A percentile compares a stretch with the other conserved stretches of the same genome.
Evolutionary conservation across 2,113 vertebrate genomes (phyloP).

Genomic region (Pristiophorus japonicus): DNA sequence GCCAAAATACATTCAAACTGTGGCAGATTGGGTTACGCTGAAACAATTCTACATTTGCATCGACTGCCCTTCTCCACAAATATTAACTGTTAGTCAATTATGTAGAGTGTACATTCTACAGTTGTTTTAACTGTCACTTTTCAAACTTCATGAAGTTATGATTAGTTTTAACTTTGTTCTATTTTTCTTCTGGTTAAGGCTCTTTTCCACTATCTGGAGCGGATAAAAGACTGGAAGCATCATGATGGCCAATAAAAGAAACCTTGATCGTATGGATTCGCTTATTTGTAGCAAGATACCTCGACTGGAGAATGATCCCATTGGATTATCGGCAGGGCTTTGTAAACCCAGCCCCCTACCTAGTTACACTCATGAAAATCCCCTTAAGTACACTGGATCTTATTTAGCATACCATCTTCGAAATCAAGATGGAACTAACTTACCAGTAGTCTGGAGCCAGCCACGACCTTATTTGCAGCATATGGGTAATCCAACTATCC

Average conservation of each 20-base stretch:
- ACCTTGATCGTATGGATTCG: slow-evolving; percentile 50
- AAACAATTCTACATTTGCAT: neutral
- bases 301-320: slow-evolving; percentile 50
- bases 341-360: slow-evolving; percentile 50
- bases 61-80: neutral
- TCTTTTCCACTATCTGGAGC: slow-evolving; percentile 38
- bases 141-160: neutral
- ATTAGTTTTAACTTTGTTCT: neutral
- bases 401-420: slow-evolving; percentile 65
- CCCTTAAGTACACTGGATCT: slow-evolving; percentile 60
- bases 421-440: slow-evolving; percentile 50
- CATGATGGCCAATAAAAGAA: slow-evolving; percentile 67
- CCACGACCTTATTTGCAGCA: slow-evolving; percentile 47
- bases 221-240: slow-evolving; percentile 34
- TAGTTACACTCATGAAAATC: slow-evolving; percentile 47
- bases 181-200: neutral
- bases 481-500: slow-evolving; percentile 48
- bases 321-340: slow-evolving; percentile 43
- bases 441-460: slow-evolving; percentile 53
- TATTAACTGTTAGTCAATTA: too few species aligned
- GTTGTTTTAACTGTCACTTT: neutral
- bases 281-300: slow-evolving; percentile 63
- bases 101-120: neutral
- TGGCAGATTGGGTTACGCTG: neutral
- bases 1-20: neutral